Evolutionary conservation across 2,113 vertebrate species (phyloP).

Genomic region (Eublepharis macularius): DNA sequence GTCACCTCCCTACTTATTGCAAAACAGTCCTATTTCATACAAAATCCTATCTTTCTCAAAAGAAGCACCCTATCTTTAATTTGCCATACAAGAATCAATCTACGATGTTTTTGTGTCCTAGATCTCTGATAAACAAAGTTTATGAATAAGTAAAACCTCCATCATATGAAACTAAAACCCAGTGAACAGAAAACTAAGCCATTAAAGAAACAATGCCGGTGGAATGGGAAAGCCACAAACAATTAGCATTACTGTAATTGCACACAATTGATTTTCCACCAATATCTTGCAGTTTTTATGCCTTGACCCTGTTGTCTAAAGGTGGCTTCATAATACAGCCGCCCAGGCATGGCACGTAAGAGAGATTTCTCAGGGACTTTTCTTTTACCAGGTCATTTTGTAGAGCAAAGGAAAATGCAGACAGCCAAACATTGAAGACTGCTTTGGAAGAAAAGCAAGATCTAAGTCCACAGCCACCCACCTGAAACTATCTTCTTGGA

Average conservation of each 20-base stretch:
- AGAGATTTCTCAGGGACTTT: constrained; percentile 14
- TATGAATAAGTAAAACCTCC: neutral
- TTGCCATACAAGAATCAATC: neutral
- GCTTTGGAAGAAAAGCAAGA: too few species aligned
- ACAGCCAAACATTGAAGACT: too few species aligned
- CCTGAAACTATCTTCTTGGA: too few species aligned
- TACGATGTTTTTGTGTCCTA: neutral
- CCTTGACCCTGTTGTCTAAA: neutral
- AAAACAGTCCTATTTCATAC: neutral
- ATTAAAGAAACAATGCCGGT: neutral
- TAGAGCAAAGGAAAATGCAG: too few species aligned
- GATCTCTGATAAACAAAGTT: neutral
- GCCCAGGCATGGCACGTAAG: neutral
- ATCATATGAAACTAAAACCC: neutral
- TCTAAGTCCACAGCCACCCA: too few species aligned
- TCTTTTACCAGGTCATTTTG: neutral
- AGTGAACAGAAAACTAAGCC: neutral
- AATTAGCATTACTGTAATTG: constrained; percentile 20
- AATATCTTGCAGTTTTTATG: constrained; percentile 5
- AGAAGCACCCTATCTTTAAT: too few species aligned
- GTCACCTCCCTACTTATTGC: neutral
- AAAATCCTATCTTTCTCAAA: neutral
- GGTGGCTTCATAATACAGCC: neutral
- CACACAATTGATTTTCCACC: constrained; percentile 5
- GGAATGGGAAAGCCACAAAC: neutral